Base-by-base conservation (phyloP, 2,888 invertebrate species). In the Fragum whitleyi region DNA sequence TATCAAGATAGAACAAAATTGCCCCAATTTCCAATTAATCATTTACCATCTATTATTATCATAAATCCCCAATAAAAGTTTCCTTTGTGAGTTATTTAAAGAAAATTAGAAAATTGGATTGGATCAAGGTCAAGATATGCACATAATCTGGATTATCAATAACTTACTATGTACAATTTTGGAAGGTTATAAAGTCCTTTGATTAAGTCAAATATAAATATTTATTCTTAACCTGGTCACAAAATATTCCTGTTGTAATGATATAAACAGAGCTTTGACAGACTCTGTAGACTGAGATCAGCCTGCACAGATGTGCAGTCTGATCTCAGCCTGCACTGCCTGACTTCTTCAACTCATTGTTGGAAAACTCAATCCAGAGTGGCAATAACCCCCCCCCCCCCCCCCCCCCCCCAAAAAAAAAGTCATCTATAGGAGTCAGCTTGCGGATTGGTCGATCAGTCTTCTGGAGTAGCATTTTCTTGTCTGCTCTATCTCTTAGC, bases 171-270 rank as follows among this genome's bases (percentile, higher is more conserved):
- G 9, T 5, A 65, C 26, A 42, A 65, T 42, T 23, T 16, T 26
- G 6, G 19, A 62, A 36, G 62, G 62, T 62, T 62, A 62, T 36
- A n/a, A 62, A 62, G 32, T 36, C 36, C 28, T 62, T 62, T 62
- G 62, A 62, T 62, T n/a, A 62, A 2, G 32, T 32, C 36, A 62
- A 6, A 62, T 32, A 32, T 29, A 32, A n/a, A n/a, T 21, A 62
- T 62, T 14, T 36, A 36, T 62, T 32, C 32, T 7, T 32, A 32
- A 32, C 19, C 19, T 1, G 36, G n/a, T 19, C 32, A 32, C 2
- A 62, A 7, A 19, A 19, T 62, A 32, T 19, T 19, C 3, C 32
- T 6, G n/a, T 62, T 62, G 62, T 32, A 6, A 3, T 36, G 19
- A 11, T 62, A n/a, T 16, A 19, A 32, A 62, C 28, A 29, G 5